Conservation (phyloP, 2,888 invertebrate species). For the Caenorhabditis wallacei region DNA sequence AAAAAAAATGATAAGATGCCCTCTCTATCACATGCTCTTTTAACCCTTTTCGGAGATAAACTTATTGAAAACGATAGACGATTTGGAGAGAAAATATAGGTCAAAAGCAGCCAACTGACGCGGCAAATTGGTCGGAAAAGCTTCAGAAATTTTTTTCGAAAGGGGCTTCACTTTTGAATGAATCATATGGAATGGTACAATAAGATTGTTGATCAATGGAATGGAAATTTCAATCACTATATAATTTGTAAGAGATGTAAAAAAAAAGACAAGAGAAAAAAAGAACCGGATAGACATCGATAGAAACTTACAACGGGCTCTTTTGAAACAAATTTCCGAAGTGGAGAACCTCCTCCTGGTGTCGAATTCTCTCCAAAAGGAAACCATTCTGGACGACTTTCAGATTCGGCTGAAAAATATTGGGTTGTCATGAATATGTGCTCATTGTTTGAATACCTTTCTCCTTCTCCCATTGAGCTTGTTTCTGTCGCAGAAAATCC, state of each 20-base stretch:
- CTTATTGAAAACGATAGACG: slow-evolving; percentile 16
- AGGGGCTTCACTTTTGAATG: slow-evolving; percentile 9
- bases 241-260: slow-evolving; percentile 6
- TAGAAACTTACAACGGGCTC: slow-evolving; percentile 34
- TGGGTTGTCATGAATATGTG: neutral
- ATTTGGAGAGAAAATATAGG: slow-evolving; percentile 12
- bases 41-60: slow-evolving; percentile 22
- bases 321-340: slow-evolving; percentile 52
- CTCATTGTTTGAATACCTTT: slow-evolving; percentile 36
- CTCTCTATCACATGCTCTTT: slow-evolving; percentile 51
- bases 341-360: slow-evolving; percentile 64
- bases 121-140: slow-evolving; percentile 30
- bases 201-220: slow-evolving; percentile 30
- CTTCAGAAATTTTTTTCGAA: slow-evolving; percentile 3
- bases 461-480: slow-evolving; percentile 67
- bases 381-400: slow-evolving; percentile 61
- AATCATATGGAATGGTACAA: slow-evolving; percentile 27
- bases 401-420: slow-evolving; percentile 47
- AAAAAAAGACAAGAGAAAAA: neutral
- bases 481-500: slow-evolving; percentile 58
- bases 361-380: slow-evolving; percentile 61
- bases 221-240: slow-evolving; percentile 30
- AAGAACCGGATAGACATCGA: slow-evolving; percentile 3
- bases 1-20: slow-evolving; percentile 9
- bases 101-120: neutral